Base-by-base conservation (phyloP, 1,140 invertebrate genomes). In the Pentalonia nigronervosa region DNA sequence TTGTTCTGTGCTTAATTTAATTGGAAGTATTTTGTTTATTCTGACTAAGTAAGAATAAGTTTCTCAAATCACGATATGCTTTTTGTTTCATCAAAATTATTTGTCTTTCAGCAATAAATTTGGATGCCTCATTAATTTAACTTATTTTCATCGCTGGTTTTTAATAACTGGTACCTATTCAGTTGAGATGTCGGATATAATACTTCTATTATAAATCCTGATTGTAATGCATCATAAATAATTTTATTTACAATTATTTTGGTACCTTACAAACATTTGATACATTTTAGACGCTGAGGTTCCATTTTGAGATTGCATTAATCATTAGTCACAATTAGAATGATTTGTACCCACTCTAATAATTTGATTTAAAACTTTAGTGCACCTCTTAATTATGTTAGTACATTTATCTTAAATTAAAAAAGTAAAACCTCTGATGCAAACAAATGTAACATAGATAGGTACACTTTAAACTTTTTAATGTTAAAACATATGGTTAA, bases 361-460 rank as follows among this genome's bases (percentile, higher is more conserved):
- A 67, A 67, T n/a, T 67, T n/a, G 60, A 67, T n/a, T 67, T 67
- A 67, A 67, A 67, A 67, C 60, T 67, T 67, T 67, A 67, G 60
- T n/a, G 23, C 23, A 67, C 21, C 21, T 23, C 30, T 3, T 67
- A 67, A 14, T 76, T 14, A 67, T 67, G n/a, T 67, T 14, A n/a
- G 11, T n/a, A 17, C 9, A n/a, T 67, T n/a, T 14, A n/a, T 67
- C 30, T 34, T 76, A 76, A 34, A n/a, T 76, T 76, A n/a, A 76
- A n/a, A 14, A 0, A 76, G 17, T 17, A 14, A 41, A 41, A 14
- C 4, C 60, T 14, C 6, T 34, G 60, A 17, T 17, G 14, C 6
- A 76, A n/a, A 1, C 8, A 76, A 76, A n/a, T 6, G 1, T 76
- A 76, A 76, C 6, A 17, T 76, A 7, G 4, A 34, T 76, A 76